A percentile compares a stretch with the other conserved stretches of the same genome.
These are phyloP conservation scores for Phalangium opilio DNA, from an alignment of 2,888 invertebrate species.

Conservation along the genomic window DNA sequence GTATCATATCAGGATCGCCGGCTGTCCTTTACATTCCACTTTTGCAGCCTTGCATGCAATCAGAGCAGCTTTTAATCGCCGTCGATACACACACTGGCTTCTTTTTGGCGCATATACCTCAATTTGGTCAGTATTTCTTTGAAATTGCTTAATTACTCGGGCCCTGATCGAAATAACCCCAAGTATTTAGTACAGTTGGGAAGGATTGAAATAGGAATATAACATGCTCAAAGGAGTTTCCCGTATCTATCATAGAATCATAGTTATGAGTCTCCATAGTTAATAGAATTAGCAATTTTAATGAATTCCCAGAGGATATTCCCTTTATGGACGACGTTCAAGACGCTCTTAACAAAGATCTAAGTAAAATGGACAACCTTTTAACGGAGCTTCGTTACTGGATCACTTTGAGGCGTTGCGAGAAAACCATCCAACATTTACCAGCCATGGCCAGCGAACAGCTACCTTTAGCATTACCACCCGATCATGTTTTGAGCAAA, in stretches of 20 bases:
- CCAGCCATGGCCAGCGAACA: conserved; percentile 74
- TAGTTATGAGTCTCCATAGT: no score
- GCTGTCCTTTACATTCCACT: conserved; percentile 82
- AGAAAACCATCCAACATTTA: conserved; percentile 83
- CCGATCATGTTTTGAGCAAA: conserved; percentile 26
- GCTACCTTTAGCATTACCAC: conserved; percentile 62
- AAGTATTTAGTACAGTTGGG: no score
- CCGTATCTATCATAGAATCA: no score
- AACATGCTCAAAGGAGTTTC: no score
- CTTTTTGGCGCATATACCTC: conserved; percentile 78
- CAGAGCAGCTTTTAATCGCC: conserved; percentile 78
- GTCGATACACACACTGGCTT: conserved; percentile 90
- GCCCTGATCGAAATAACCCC: no score
- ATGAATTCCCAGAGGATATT: conserved; percentile 37
- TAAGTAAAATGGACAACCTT: conserved; percentile 45
- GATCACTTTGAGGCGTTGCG: conserved; percentile 80
- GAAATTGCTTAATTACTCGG: no score
- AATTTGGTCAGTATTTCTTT: no score
- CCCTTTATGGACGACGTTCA: conserved; percentile 60
- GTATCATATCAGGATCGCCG: conserved; percentile 76
- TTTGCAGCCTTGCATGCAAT: conserved; percentile 71
- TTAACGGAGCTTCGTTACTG: conserved; percentile 67
- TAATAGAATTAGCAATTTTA: no score
- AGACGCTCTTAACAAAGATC: conserved; percentile 56
- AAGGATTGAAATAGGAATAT: no score